Percentiles rank a stretch among this genome's conserved stretches.
Evolutionary conservation across 2,888 invertebrate genomes (phyloP).

Genomic region (Volucella bombylans): DNA sequence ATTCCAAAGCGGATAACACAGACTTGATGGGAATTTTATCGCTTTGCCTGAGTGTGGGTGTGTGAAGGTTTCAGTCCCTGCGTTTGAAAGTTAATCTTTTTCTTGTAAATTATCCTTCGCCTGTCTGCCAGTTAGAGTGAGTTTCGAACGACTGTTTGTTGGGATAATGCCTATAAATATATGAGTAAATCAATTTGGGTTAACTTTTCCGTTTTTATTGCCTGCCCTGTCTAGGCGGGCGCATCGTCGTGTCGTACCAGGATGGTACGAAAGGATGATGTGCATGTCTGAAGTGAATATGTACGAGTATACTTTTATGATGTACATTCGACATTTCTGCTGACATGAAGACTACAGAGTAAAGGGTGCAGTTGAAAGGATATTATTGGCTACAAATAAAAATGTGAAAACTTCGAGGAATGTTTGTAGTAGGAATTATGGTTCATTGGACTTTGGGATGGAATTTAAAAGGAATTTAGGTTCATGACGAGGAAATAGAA

Average conservation of each 20-base stretch:
- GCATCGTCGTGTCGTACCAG: conserved; percentile 37
- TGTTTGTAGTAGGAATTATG: neutral
- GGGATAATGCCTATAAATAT: neutral
- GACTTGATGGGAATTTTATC: conserved; percentile 55
- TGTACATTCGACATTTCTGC: conserved; percentile 2
- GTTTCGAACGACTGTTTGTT: conserved; percentile 4
- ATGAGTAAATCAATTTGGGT: conserved; percentile 24
- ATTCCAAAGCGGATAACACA: conserved; percentile 46
- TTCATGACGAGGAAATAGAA: too few relatives aligned
- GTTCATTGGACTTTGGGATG: neutral
- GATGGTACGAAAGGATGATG: conserved; percentile 12
- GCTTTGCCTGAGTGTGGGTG: conserved; percentile 13
- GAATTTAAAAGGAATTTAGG: too few relatives aligned
- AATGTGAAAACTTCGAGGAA: conserved; percentile 2
- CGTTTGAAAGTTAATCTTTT: neutral
- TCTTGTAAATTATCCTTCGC: neutral
- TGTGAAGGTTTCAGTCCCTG: neutral
- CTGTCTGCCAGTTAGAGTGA: conserved; percentile 33
- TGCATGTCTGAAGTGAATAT: conserved; percentile 20
- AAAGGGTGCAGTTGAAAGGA: neutral
- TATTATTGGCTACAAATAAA: neutral
- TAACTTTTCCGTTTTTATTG: conserved; percentile 28
- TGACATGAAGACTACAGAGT: neutral
- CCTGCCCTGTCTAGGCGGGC: neutral
- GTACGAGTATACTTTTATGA: conserved; percentile 11